Evolutionary conservation across 2,888 invertebrate genomes (phyloP).

Genomic region (Pheosia tremula): DNA sequence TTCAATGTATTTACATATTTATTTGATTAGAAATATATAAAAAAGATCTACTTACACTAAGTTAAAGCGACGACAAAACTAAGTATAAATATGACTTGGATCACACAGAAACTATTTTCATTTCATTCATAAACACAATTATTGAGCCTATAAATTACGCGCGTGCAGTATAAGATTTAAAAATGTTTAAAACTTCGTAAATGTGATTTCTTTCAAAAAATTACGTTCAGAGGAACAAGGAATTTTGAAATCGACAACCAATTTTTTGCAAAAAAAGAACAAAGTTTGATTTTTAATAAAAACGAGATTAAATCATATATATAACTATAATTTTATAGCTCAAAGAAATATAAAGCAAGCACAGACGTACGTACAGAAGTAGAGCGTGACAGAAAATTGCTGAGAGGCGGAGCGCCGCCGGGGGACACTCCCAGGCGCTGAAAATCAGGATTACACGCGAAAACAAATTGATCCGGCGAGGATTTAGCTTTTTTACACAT

Average conservation of each 20-base stretch:
- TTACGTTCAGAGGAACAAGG: no score
- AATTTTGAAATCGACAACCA: background rate
- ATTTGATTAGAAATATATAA: background rate
- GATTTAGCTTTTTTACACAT: slow-evolving; percentile 50
- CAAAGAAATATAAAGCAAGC: slow-evolving; percentile 3
- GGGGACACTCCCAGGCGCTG: slow-evolving; percentile 55
- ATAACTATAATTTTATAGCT: slow-evolving; percentile 1
- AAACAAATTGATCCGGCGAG: slow-evolving; percentile 57
- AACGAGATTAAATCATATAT: no score
- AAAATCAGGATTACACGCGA: slow-evolving; percentile 45
- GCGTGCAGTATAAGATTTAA: no score
- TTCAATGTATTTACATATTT: background rate
- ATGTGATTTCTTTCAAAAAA: no score
- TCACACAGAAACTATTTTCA: no score
- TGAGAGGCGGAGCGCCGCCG: slow-evolving; percentile 49
- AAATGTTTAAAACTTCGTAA: no score
- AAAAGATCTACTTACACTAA: background rate
- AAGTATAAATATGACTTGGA: no score
- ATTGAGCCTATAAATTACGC: no score
- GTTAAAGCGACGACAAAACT: no score
- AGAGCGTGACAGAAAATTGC: slow-evolving; percentile 44
- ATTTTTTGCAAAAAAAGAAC: background rate
- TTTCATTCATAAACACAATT: no score
- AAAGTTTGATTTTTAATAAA: background rate
- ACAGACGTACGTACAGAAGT: slow-evolving; percentile 7